Evolutionary conservation across 2,888 invertebrate species (phyloP).

Genomic region (Polydesmus complanatus): DNA sequence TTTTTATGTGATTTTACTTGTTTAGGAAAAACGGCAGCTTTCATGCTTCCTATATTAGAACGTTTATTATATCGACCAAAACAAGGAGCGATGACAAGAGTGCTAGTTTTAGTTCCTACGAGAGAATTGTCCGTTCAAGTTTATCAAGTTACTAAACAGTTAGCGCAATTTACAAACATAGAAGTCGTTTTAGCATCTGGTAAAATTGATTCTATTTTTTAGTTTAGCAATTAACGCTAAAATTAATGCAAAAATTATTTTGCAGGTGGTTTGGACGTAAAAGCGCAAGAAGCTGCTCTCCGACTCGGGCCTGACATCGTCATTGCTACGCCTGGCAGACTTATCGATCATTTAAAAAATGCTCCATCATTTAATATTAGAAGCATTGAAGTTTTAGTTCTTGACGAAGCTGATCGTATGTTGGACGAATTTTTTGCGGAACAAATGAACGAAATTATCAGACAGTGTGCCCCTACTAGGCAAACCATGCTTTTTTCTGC

Average conservation of each 20-base stretch:
- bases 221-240: background rate
- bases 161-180: conserved; percentile 68
- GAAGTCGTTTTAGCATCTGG: conserved; percentile 60
- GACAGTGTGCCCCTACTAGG: conserved; percentile 73
- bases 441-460: conserved; percentile 96
- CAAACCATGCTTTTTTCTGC: conserved; percentile 98
- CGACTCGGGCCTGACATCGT: conserved; percentile 89
- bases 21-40: conserved; percentile 95
- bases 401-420: conserved; percentile 76
- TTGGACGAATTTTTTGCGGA: conserved; percentile 96
- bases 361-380: conserved; percentile 78
- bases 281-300: conserved; percentile 44
- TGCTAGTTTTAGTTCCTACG: conserved; percentile 88
- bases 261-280: conserved; percentile 71
- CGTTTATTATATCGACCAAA: conserved; percentile 73
- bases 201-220: conserved; percentile 8
- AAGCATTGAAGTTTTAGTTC: conserved; percentile 72
- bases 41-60: conserved; percentile 94
- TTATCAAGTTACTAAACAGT: conserved; percentile 79
- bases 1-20: conserved; percentile 4
- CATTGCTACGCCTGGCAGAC: conserved; percentile 93
- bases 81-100: conserved; percentile 54
- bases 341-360: conserved; percentile 93
- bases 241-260: too few species aligned
- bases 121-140: conserved; percentile 96